Evolutionary conservation across 2,888 invertebrate species (phyloP).

Genomic region (Pocota personata): DNA sequence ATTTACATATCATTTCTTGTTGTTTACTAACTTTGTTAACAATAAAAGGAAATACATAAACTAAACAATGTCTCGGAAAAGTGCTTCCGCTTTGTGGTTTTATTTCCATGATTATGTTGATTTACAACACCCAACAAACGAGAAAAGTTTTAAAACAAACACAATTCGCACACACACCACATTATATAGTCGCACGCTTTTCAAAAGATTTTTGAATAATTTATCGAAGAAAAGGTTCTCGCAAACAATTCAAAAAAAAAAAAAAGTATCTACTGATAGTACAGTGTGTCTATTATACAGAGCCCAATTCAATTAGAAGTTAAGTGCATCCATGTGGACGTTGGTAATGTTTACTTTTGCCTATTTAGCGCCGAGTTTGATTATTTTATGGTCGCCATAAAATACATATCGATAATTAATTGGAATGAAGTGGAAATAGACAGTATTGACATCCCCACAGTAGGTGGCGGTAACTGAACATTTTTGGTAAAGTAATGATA

Average conservation of each 20-base stretch:
- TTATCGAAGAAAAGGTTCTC: background rate
- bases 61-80: constrained; percentile 48
- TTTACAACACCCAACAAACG: background rate
- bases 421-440: constrained; percentile 27
- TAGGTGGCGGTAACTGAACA: constrained; percentile 13
- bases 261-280: background rate
- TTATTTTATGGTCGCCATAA: constrained; percentile 26
- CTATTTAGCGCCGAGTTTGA: constrained; percentile 33
- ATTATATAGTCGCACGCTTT: background rate
- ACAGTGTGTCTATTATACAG: background rate
- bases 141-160: background rate
- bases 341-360: constrained; percentile 25
- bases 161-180: background rate
- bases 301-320: constrained; percentile 20
- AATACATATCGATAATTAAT: constrained; percentile 31
- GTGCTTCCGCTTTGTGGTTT: constrained; percentile 46
- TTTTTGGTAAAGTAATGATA: constrained; percentile 13
- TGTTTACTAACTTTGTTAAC: background rate
- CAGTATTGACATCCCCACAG: constrained; percentile 5
- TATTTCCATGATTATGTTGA: constrained; percentile 36
- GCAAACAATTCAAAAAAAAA: background rate
- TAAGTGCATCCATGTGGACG: constrained; percentile 34
- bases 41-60: constrained; percentile 20
- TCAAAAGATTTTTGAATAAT: background rate
- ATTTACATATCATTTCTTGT: constrained; percentile 7